Evolutionary conservation across 1,140 invertebrate species (phyloP), one percentile per base, ranked within the genome.

Genomic region (Physella acuta): DNA sequence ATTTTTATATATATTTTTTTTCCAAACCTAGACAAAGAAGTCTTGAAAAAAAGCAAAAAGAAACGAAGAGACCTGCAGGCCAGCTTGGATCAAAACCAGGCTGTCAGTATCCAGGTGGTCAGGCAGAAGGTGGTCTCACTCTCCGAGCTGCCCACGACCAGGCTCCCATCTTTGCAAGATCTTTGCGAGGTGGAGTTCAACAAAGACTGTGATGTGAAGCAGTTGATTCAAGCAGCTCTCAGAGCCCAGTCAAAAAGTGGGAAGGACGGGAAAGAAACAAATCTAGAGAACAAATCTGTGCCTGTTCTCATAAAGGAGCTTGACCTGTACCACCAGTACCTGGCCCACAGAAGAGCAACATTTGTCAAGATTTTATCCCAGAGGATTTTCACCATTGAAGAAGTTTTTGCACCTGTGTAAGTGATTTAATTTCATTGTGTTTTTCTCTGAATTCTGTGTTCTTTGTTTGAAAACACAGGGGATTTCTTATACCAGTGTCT

Each of bases 221-320:
- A 66, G 36, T 26, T 66, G 20, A 55, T 66, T 11, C 24, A n/a
- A 3, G 17, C 37, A 26, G 64, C 64, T 11, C 8, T 52, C 26
- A 66, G 36, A 24, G n/a, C 4, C 11, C 64, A 56, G 36, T 26
- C 26, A 17, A 56, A 11, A 39, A 26, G 36, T 28, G 11, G 30
- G 33, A 24, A 24, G 26, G 36, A 65, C 16, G 24, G 30, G 2
- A 34, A n/a, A 30, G 63, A 66, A 17, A 49, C 66, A 5, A 59
- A 56, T 33, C 59, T 68, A 24, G 56, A 68, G n/a, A 53, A 53
- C n/a, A 68, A 68, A n/a, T 68, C 66, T 58, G 31, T 68, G 1
- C 55, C 55, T 14, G 36, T 59, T 20, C 55, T 68, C 1, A 39
- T 14, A 33, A 20, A 24, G 39, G 56, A 68, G 28, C 20, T 37